Base-by-base conservation (phyloP, 2,113 vertebrate species). In the Calypte anna region DNA sequence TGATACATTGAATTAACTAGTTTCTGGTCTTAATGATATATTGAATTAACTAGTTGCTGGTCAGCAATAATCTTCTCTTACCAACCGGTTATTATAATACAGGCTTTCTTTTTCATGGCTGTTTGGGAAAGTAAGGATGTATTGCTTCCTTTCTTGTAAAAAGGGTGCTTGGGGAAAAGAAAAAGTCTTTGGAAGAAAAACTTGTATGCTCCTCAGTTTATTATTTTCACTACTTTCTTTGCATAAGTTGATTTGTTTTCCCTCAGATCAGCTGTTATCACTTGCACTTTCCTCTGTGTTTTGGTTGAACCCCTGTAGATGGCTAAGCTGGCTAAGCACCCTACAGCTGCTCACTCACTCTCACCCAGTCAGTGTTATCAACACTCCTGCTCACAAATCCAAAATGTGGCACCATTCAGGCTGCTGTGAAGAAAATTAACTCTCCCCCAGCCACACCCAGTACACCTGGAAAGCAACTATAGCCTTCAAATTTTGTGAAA, bases 181-280 rank as follows among this genome's bases (percentile, higher is more conserved):
- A 50, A 67, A 46, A 73, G 7, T 16, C 19, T 73, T 69, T 80
- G 25, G 30, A 7, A 68, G 66, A 83, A 83, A 83, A 75, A 53
- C 2, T 1, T 78, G 24, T 59, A 4, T 6, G 3, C 11, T 17
- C 78, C 53, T 81, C 62, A 25, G 2, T 88, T 90, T 76, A 31
- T 79, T 93, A 43, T 90, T 86, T 92, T 86, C 75, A 44, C n/a
- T 30, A 17, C 44, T 89, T 88, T 50, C 53, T 63, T 75, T 86
- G 87, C 64, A 36, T 87, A 82, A 79, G 75, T 78, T 54, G n/a
- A 57, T 81, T 80, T 75, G 9, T 92, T 62, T 82, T 94, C 51
- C n/a, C 92, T 92, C 77, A 73, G 30, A 84, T 89, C 27, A 66
- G 70, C 50, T 91, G 74, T 87, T 48, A 43, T 91, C 24, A 15